Evolutionary conservation across 2,113 vertebrate genomes (phyloP).

Genomic region (Proteles cristata): DNA sequence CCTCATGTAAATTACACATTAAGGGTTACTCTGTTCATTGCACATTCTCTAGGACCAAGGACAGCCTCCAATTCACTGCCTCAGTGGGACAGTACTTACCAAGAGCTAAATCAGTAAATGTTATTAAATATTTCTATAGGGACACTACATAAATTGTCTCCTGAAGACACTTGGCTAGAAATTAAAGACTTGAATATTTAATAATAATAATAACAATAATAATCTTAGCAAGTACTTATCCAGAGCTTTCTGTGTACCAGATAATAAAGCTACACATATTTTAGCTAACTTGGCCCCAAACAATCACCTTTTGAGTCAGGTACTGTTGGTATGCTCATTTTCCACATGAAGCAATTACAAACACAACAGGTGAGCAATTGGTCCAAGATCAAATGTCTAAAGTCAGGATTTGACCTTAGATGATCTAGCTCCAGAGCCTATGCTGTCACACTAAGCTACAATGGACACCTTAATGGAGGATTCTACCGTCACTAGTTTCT

Average conservation of each 20-base stretch:
- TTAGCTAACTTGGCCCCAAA: background rate
- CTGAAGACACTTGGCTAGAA: background rate
- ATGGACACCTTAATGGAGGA: background rate
- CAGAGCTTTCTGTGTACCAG: background rate
- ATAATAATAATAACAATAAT: background rate
- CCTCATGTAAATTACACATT: background rate
- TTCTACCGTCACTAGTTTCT: background rate
- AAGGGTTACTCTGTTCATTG: background rate
- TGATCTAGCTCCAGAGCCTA: background rate
- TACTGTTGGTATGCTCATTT: background rate
- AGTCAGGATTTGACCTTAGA: background rate
- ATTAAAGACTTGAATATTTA: background rate
- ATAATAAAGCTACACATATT: conserved; percentile 1
- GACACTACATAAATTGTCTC: background rate
- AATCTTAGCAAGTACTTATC: background rate
- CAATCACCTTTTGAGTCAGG: background rate
- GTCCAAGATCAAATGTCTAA: background rate
- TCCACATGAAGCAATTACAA: background rate
- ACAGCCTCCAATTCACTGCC: background rate
- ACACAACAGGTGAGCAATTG: background rate
- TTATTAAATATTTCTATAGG: background rate
- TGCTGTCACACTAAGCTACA: background rate
- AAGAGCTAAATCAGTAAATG: background rate
- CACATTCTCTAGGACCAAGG: background rate
- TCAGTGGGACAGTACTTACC: background rate